phyloP scores from a whole-genome alignment of 2,113 vertebrate genomes.

The Clinocottus analis region DNA sequence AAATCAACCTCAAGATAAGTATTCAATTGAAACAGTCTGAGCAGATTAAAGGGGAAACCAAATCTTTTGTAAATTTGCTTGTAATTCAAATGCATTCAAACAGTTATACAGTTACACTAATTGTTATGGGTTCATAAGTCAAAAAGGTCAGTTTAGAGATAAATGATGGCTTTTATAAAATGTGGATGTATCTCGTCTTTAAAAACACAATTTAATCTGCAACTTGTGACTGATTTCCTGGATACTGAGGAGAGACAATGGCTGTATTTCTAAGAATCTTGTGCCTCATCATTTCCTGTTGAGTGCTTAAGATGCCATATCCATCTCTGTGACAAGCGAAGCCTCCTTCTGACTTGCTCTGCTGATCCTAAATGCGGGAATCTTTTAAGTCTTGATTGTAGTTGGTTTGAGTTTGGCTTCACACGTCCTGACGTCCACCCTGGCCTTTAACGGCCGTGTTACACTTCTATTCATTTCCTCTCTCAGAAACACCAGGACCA shows the following conservation, averaged over 20 bases:
- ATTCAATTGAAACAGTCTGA: not conserved
- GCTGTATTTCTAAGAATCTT: conserved; percentile 45
- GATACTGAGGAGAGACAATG: not conserved
- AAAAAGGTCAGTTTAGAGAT: not conserved
- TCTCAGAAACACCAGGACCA: not conserved
- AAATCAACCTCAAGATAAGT: not conserved
- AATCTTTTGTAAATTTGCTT: too few species aligned
- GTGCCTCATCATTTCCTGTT: conserved; percentile 36
- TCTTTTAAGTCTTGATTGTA: not conserved
- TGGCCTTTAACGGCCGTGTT: too few species aligned
- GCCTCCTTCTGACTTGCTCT: not conserved
- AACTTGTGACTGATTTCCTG: conserved; percentile 44
- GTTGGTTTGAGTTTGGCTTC: not conserved
- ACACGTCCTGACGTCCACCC: not conserved
- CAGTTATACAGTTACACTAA: not conserved
- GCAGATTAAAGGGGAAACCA: too few species aligned
- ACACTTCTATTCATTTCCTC: not conserved
- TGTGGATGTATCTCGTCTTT: not conserved
- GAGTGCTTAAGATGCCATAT: not conserved
- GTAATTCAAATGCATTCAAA: too few species aligned
- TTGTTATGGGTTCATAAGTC: not conserved
- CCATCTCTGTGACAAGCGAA: not conserved
- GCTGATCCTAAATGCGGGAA: not conserved
- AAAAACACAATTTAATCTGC: not conserved
- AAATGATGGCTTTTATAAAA: not conserved